Evolutionary conservation across 1,140 invertebrate species (phyloP), one percentile per base, ranked within the genome.

Genomic region (Sitodiplosis mosellana): DNA sequence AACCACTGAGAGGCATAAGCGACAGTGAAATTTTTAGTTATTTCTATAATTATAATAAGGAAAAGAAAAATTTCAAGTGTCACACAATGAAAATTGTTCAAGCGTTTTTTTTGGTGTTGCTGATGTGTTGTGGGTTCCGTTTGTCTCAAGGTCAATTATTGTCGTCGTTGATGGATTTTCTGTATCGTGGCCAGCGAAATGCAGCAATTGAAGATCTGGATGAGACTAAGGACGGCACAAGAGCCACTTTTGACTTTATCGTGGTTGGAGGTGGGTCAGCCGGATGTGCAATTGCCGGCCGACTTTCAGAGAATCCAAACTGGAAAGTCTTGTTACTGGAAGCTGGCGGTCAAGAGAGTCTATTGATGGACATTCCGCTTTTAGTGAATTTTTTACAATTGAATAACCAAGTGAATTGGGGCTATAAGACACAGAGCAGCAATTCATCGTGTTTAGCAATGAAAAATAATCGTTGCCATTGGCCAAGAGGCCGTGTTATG

Each of bases 401-500:
- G 38, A 68, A 69, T 2, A 55, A 62, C 21, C 71, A 66, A 43
- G 73, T 74, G 33, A 80, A 83, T 60, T 83, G 80, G 81, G 69
- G 69, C 37, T 82, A 81, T 55, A 58, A 68, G 17, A 83, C 79
- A 0, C 76, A 78, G 46, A 74, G 73, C 2, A 72, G 72, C 21
- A 56, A 64, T 46, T 57, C 54, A 19, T 58, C 60, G 34, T 64
- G 62, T 22, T 50, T 64, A 22, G 62, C 70, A 0, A 69, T 70
- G 54, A 66, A 70, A 42, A 68, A 68, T 19, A 69, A 69, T 49
- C 67, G 66, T 21, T 75, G 83, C 57, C 76, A 80, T 48, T 83
- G 75, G 75, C 79, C 83, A 0, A 65, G 80, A 45, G 81, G 81
- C 2, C 85, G 83, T 60, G 80, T 83, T 0, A 84, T 86, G 0